Conservation (phyloP, 2,113 vertebrate species). For the Mus spicilegus region DNA sequence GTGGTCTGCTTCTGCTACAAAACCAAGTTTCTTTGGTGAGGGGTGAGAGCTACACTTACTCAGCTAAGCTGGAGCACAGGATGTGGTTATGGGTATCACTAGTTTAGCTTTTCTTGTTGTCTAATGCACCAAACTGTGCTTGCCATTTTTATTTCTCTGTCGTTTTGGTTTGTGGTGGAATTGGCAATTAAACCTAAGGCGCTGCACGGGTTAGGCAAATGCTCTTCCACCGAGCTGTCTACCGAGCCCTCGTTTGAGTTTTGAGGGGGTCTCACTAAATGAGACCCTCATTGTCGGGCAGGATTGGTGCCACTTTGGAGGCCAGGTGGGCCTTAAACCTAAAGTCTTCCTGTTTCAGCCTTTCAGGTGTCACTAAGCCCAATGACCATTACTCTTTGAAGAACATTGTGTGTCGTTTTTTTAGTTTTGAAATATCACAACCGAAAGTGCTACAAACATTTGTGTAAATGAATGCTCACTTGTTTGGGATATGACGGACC, state of each 20-base stretch:
- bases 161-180: background rate
- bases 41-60: background rate
- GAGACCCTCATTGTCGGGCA: background rate
- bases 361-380: background rate
- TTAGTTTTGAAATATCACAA: conserved; percentile 2
- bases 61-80: background rate
- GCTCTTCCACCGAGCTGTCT: background rate
- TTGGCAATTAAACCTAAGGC: background rate
- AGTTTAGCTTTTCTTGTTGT: background rate
- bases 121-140: background rate
- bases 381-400: background rate
- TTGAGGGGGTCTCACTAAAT: background rate
- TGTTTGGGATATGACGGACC: background rate
- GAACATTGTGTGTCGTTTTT: background rate
- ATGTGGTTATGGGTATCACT: background rate
- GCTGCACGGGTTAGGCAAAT: background rate
- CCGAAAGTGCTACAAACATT: background rate
- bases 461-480: background rate
- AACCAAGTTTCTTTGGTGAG: background rate
- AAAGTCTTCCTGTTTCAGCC: background rate
- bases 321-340: background rate
- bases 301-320: background rate
- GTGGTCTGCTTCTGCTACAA: background rate
- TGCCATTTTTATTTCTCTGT: background rate
- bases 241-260: background rate